A percentile compares a stretch with the other conserved stretches of the same genome.
These are phyloP conservation scores for Hirundichthys speculiger DNA, from an alignment of 2,113 vertebrate species.

Conservation along the genomic window DNA sequence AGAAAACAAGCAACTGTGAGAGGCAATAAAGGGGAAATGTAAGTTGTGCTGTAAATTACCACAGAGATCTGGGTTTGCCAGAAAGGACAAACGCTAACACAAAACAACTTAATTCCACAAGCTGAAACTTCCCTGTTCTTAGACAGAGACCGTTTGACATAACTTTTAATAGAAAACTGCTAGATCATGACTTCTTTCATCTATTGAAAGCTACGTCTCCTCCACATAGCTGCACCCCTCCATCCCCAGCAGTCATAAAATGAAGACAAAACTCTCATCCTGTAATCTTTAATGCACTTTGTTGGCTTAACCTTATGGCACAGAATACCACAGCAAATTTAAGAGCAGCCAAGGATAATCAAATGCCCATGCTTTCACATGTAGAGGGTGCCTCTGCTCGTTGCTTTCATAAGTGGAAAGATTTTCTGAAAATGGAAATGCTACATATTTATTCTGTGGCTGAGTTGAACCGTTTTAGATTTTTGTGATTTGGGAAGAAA, in stretches of 20 bases:
- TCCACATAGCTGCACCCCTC: slow-evolving; percentile 25
- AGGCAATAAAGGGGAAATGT: slow-evolving; percentile 16
- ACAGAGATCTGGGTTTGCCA: slow-evolving; percentile 30
- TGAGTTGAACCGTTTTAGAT: slow-evolving; percentile 13
- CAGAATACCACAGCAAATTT: slow-evolving; percentile 26
- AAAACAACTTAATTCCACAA: slow-evolving; percentile 45
- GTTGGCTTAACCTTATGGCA: slow-evolving; percentile 45
- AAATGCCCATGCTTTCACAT: slow-evolving; percentile 35
- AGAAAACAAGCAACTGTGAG: slow-evolving; percentile 28
- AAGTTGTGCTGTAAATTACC: slow-evolving; percentile 36
- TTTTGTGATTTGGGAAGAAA: slow-evolving; percentile 14
- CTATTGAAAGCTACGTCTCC: slow-evolving; percentile 37
- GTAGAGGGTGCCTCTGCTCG: neutral
- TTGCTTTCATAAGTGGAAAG: slow-evolving; percentile 6
- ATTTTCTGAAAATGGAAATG: slow-evolving; percentile 18
- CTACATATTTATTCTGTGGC: neutral
- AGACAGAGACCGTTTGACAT: slow-evolving; percentile 14
- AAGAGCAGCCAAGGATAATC: slow-evolving; percentile 49
- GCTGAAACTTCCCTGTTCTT: slow-evolving; percentile 30
- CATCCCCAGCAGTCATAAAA: slow-evolving; percentile 43
- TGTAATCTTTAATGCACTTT: slow-evolving; percentile 45
- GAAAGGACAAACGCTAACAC: slow-evolving; percentile 34
- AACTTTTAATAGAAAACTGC: slow-evolving; percentile 30
- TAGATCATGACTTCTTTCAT: slow-evolving; percentile 19
- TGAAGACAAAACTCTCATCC: slow-evolving; percentile 47